Percentiles rank a stretch among this genome's conserved stretches.
These are phyloP conservation scores for Microplitis manilae DNA, from an alignment of 2,888 invertebrate genomes.

Conservation along the genomic window DNA sequence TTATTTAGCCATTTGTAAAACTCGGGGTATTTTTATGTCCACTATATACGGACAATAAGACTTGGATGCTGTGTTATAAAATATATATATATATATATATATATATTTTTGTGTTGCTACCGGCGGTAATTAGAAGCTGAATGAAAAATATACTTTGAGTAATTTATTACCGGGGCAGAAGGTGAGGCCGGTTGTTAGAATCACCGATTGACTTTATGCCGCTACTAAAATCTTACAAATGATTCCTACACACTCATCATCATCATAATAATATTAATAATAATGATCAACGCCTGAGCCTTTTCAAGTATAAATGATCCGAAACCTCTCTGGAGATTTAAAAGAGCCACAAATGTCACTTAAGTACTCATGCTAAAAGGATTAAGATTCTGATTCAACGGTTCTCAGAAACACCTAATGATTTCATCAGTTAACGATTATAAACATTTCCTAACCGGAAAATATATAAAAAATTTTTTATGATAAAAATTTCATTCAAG, in stretches of 20 bases:
- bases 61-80: neutral
- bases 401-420: neutral
- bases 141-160: slow-evolving; percentile 44
- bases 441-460: too few relatives aligned
- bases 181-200: slow-evolving; percentile 16
- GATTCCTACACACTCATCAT: slow-evolving; percentile 6
- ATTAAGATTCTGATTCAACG: neutral
- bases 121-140: slow-evolving; percentile 43
- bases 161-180: slow-evolving; percentile 40
- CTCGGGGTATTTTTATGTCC: slow-evolving; percentile 24
- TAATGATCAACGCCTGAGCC: neutral
- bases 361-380: neutral
- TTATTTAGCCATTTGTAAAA: slow-evolving; percentile 36
- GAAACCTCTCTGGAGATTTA: neutral
- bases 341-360: slow-evolving; percentile 15
- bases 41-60: neutral
- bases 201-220: slow-evolving; percentile 31
- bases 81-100: neutral
- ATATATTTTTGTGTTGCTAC: slow-evolving; percentile 6
- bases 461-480: too few relatives aligned
- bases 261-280: neutral
- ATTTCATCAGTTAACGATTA: neutral
- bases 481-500: too few relatives aligned
- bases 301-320: neutral
- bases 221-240: slow-evolving; percentile 6